Evolutionary conservation across 2,888 invertebrate genomes (phyloP), one percentile per base, ranked within the genome.

Genomic region (Steromphala cineraria): DNA sequence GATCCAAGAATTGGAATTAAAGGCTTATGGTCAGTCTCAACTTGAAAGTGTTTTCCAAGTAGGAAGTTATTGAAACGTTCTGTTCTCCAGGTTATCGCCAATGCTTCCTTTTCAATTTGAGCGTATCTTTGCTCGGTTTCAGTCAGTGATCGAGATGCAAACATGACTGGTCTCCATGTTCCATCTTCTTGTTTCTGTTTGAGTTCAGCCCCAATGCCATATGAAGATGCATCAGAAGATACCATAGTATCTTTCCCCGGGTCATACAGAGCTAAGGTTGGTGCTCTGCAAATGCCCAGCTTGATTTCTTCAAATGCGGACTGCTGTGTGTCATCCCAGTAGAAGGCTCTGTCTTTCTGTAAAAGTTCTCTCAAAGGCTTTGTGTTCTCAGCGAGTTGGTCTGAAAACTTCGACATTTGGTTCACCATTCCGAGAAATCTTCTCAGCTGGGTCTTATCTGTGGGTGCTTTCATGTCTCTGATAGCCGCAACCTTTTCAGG

Each of bases 81-180:
- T 2, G 19, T 19, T 36, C 2, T 40, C 5, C 28, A 15, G 53
- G 56, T 24, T 40, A 55, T n/a, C 21, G 75, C 77, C 62, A 55
- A 75, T 13, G 75, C 78, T 80, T 86, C 80, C 31, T 79, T 67
- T 75, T 85, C 79, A 10, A 83, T 86, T 53, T 86, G 80, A 10
- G 82, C 55, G 56, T 84, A 83, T 15, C 81, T 53, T 17, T 53
- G n/a, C 52, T 62, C 40, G 19, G 85, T 81, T 31, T 78, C 76
- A 0, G 86, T 87, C 7, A 89, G 75, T 1, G 87, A 76, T 81
- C 86, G 87, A 0, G 87, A 88, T 28, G 89, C 87, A 76, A 83
- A 90, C 1, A 83, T 82, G 2, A 89, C 82, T 0, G 85, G 87
- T 56, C 67, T 80, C n/a, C 46, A 46, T 46, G 46, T 46, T 46